Conservation (phyloP, 2,113 vertebrate species). For the Petroica traversi region DNA sequence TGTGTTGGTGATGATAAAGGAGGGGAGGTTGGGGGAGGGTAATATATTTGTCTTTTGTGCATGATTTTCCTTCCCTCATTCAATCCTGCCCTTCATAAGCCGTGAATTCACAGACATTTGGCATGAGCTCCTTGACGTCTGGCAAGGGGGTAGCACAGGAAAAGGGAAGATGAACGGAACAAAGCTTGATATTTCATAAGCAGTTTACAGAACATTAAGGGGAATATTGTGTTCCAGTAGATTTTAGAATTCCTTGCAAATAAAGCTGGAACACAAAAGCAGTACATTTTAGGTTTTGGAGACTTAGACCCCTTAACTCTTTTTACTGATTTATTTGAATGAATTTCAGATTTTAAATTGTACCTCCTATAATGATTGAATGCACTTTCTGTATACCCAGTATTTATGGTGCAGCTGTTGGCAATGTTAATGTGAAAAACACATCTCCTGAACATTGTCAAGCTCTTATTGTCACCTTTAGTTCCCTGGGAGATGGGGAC, state of each 20-base stretch:
- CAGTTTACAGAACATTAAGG: constrained; percentile 11
- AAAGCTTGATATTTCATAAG: constrained; percentile 21
- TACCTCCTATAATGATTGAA: constrained; percentile 52
- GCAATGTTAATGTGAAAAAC: constrained; percentile 65
- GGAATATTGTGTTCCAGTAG: constrained; percentile 30
- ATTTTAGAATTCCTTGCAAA: constrained; percentile 40
- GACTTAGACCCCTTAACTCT: constrained; percentile 9
- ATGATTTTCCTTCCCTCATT: not conserved
- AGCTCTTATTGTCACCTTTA: constrained; percentile 67
- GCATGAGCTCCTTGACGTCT: not conserved
- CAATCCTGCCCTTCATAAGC: not conserved
- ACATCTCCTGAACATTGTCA: constrained; percentile 61
- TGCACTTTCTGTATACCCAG: constrained; percentile 12
- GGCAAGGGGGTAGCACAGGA: constrained; percentile 10
- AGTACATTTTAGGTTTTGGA: not conserved
- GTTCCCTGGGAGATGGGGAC: constrained; percentile 58
- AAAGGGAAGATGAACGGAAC: constrained; percentile 1
- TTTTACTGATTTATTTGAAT: constrained; percentile 59
- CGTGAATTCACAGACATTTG: constrained; percentile 29
- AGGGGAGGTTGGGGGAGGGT: not conserved
- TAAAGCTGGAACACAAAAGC: not conserved
- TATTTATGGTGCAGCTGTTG: constrained; percentile 59
- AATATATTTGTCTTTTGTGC: not conserved
- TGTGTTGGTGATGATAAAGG: constrained; percentile 11
- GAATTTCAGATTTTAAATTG: constrained; percentile 59